These are phyloP conservation scores for Aphelinus certus DNA, from an alignment of 1,140 invertebrate species.

Conservation along the genomic window DNA sequence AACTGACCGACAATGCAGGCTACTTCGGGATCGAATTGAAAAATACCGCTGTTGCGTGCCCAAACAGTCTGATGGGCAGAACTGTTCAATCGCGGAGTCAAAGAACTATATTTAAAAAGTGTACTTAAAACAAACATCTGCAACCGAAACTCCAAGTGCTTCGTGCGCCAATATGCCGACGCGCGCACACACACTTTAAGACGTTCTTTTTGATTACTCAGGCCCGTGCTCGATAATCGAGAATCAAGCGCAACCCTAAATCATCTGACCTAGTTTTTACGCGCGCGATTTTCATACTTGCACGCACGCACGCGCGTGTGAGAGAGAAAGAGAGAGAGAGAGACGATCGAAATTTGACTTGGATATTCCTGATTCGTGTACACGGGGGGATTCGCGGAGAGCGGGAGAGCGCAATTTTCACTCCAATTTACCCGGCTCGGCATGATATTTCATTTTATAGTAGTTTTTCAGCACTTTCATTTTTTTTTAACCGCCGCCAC, in stretches of 20 bases:
- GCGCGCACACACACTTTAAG: too few species aligned
- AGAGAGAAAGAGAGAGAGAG: too few species aligned
- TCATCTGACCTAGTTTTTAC: conserved; percentile 25
- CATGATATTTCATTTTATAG: conserved; percentile 9
- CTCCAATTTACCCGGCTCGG: background rate
- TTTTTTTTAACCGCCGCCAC: conserved; percentile 10
- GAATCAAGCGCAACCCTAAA: conserved; percentile 4
- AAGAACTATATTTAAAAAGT: too few species aligned
- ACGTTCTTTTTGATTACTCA: too few species aligned
- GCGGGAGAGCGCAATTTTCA: background rate
- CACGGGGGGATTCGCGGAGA: conserved; percentile 1
- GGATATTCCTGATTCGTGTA: conserved; percentile 9
- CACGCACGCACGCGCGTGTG: background rate
- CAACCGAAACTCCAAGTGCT: background rate
- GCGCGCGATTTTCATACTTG: conserved; percentile 6
- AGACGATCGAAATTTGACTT: conserved; percentile 4
- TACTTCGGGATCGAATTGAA: too few species aligned
- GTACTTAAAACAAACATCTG: too few species aligned
- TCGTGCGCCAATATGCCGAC: background rate
- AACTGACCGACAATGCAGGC: too few species aligned
- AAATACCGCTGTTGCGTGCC: too few species aligned
- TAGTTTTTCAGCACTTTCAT: conserved; percentile 24
- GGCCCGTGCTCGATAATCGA: too few species aligned
- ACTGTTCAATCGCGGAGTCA: too few species aligned
- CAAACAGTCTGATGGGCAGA: too few species aligned